Evolutionary conservation across 2,888 invertebrate genomes (phyloP), one percentile per base, ranked within the genome.

Genomic region (Cenopis cana): DNA sequence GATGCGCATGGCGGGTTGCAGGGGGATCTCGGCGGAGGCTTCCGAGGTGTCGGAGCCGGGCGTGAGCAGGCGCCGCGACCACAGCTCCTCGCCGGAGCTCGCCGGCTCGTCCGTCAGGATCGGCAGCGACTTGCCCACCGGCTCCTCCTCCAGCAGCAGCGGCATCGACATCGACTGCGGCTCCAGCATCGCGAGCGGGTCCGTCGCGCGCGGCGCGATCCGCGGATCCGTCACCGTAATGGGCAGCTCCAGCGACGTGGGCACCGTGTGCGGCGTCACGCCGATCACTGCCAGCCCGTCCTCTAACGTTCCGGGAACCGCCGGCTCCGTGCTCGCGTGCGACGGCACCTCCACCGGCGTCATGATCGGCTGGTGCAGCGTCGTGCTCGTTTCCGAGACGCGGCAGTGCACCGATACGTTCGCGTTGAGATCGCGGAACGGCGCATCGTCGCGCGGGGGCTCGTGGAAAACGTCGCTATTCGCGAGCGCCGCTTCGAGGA

Each of bases 351-450:
- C 97, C 33, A 96, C 88, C 0, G 97, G 96, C 1, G 97, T 96
- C 97, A 97, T 97, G 66, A 97, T 97, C 0, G 97, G 96, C 85
- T 96, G 96, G 81, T 97, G 95, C 17, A 97, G 91, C 12, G 96
- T 95, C 5, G 96, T 93, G 76, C 96, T 97, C 0, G 97, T 97
- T 85, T 97, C 97, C 4, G 95, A 94, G 0, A 97, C 96, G 74
- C 95, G 94, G 70, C 95, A 86, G 86, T 94, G 88, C 78, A 94
- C 83, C 69, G 94, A 82, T 77, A 94, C 87, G 87, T 93, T 88
- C 73, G 95, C 91, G 86, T 95, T 91, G 18, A 96, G 89, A 52
- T 95, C 94, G 72, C 94, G 93, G 81, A 94, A 94, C 75, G 95
- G 94, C 72, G 94, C 95, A 18, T 95, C 94, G 9, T 95, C 93